These are phyloP conservation scores for Liposcelis brunnea DNA, from an alignment of 2,888 invertebrate genomes.

Conservation along the genomic window DNA sequence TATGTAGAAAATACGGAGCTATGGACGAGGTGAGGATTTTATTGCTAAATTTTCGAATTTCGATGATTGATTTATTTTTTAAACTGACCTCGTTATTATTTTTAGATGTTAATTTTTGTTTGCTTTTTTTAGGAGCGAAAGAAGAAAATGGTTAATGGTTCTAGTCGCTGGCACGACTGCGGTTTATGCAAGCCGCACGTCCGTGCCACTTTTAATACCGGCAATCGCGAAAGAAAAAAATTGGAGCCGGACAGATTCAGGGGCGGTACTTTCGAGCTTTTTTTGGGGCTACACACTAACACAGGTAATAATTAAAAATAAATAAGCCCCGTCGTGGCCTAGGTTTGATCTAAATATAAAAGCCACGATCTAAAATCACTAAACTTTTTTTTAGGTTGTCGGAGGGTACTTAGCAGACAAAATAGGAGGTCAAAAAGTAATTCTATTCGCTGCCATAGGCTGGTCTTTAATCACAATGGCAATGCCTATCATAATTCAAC, in stretches of 20 bases:
- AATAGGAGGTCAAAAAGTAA: conserved; percentile 45
- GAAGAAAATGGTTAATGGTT: conserved; percentile 38
- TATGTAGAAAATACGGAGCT: too few relatives aligned
- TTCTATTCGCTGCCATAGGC: conserved; percentile 40
- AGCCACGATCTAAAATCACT: too few relatives aligned
- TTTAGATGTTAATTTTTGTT: too few relatives aligned
- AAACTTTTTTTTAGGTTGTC: conserved; percentile 23
- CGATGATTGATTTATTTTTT: too few relatives aligned
- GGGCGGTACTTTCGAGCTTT: conserved; percentile 50
- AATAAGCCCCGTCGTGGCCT: background rate
- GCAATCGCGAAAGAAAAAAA: conserved; percentile 41
- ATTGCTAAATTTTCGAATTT: too few relatives aligned
- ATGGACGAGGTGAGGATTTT: too few relatives aligned
- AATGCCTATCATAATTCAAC: conserved; percentile 35
- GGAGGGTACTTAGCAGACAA: conserved; percentile 40
- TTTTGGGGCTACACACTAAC: conserved; percentile 60
- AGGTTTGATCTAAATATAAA: too few relatives aligned
- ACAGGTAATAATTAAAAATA: conserved; percentile 24
- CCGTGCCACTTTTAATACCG: conserved; percentile 45
- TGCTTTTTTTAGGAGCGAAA: conserved; percentile 31
- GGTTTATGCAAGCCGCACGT: conserved; percentile 45
- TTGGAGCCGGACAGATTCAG: conserved; percentile 51
- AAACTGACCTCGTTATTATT: too few relatives aligned
- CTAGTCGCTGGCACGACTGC: conserved; percentile 44
- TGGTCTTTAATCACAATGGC: conserved; percentile 37